Conservation (phyloP, 1,140 invertebrate species). For the Drosophila elegans region DNA sequence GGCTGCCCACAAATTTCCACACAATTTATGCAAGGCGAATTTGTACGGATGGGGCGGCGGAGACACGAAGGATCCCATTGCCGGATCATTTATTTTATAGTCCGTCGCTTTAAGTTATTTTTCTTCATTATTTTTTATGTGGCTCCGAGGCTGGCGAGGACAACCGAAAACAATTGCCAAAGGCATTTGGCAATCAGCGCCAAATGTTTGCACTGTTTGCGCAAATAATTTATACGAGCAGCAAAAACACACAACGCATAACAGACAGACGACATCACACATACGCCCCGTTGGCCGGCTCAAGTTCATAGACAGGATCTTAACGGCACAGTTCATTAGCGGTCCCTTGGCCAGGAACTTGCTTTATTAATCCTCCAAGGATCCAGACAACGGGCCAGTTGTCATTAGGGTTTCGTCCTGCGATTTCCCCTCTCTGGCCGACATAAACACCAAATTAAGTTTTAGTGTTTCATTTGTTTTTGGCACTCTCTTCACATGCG, state of each 20-base stretch:
- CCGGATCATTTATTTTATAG: constrained; percentile 81
- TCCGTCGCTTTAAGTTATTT: constrained; percentile 80
- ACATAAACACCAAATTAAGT: constrained; percentile 82
- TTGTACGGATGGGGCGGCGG: background rate
- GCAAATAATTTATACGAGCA: constrained; percentile 64
- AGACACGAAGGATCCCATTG: constrained; percentile 46
- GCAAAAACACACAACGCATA: constrained; percentile 51
- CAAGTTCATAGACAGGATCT: constrained; percentile 69
- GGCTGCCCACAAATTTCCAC: constrained; percentile 49
- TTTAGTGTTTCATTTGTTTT: constrained; percentile 74
- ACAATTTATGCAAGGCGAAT: constrained; percentile 31
- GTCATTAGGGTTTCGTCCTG: constrained; percentile 62
- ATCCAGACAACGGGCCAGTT: constrained; percentile 60
- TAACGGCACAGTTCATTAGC: constrained; percentile 76
- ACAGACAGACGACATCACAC: constrained; percentile 55
- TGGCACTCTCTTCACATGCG: constrained; percentile 39
- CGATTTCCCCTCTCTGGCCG: constrained; percentile 11
- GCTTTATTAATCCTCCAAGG: constrained; percentile 75
- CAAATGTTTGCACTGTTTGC: constrained; percentile 76
- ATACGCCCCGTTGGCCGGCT: constrained; percentile 59
- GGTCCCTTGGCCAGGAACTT: constrained; percentile 50
- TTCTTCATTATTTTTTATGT: constrained; percentile 81
- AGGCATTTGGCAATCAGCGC: constrained; percentile 79
- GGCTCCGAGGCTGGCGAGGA: constrained; percentile 20
- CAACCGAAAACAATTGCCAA: constrained; percentile 54